Evolutionary conservation across 1,140 invertebrate genomes (phyloP), one percentile per base, ranked within the genome.

Genomic region (Drosophila tristis): DNA sequence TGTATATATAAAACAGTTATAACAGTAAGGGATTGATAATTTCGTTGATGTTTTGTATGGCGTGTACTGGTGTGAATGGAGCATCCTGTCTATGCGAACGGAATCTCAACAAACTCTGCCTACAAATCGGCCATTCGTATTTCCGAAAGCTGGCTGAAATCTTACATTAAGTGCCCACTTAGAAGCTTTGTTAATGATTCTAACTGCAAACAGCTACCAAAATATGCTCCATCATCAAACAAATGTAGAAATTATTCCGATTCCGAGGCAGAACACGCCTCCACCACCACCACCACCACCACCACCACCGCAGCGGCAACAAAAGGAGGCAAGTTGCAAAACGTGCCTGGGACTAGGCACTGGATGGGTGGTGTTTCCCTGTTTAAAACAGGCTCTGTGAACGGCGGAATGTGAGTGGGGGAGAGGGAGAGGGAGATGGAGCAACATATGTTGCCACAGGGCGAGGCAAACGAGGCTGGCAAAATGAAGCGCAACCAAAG

Each of bases 401-500:
- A 13, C 48, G 20, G 6, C 31, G 31, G 45, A 25, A 26, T 5
- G 8, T 35, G 8, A 35, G 31, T 11, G 39, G 29, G 4, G 16
- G 26, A 44, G 16, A 29, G 20, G 23, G 50, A 49, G 57, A 43
- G 39, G 63, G 71, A 51, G 47, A 68, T 77, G 78, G 53, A 26
- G 44, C 85, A 89, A 89, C 84, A 89, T 89, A 89, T 89, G 84
- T 84, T 89, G 73, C 85, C 85, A 77, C 61, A 50, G 51, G 73
- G 57, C 39, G 56, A 53, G 54, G 47, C 51, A 66, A 50, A 49
- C 59, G 78, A 43, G 60, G 68, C 80, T 44, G 45, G 73, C 65
- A 75, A 75, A 81, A 82, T 85, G 74, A 91, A 86, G 85, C 90
- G 74, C 79, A 90, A 74, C 90, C 73, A 89, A 91, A 87, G 77